These are phyloP conservation scores for Oedothorax gibbosus DNA, from an alignment of 1,140 invertebrate species.

Conservation along the genomic window DNA sequence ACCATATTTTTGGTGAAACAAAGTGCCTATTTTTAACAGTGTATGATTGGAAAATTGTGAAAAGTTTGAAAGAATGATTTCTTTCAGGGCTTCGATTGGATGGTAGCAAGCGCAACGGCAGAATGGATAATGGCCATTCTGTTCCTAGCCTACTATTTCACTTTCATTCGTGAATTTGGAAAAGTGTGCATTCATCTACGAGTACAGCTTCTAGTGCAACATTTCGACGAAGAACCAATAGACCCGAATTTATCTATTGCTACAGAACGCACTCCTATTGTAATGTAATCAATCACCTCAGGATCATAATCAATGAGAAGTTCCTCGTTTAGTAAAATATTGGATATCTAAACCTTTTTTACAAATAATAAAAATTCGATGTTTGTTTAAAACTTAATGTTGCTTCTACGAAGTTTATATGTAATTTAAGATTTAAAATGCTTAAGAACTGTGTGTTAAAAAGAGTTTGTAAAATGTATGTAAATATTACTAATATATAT, in stretches of 20 bases:
- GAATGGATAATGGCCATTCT: slow-evolving; percentile 51
- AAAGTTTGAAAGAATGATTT: neutral
- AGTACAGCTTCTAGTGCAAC: slow-evolving; percentile 30
- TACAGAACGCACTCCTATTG: slow-evolving; percentile 40
- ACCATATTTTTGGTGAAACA: no score
- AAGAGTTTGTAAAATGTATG: no score
- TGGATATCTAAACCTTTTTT: no score
- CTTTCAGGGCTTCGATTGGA: slow-evolving; percentile 37
- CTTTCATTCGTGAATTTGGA: slow-evolving; percentile 46
- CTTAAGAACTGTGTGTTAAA: no score
- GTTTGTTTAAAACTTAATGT: no score
- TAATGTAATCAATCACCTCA: slow-evolving; percentile 8
- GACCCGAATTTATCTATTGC: neutral
- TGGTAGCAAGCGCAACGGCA: slow-evolving; percentile 26
- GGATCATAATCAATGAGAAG: neutral
- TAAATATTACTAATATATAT: no score
- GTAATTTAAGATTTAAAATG: no score
- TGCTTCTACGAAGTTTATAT: no score
- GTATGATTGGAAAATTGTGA: no score
- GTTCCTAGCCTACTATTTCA: slow-evolving; percentile 48
- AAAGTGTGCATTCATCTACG: slow-evolving; percentile 34
- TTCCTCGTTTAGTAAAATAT: no score
- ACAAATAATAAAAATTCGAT: no score
- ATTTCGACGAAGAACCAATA: slow-evolving; percentile 51
- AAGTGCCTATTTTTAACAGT: no score